phyloP scores from a whole-genome alignment of 2,797 vertebrate genomes.

The Poeciliopsis gracilis region DNA sequence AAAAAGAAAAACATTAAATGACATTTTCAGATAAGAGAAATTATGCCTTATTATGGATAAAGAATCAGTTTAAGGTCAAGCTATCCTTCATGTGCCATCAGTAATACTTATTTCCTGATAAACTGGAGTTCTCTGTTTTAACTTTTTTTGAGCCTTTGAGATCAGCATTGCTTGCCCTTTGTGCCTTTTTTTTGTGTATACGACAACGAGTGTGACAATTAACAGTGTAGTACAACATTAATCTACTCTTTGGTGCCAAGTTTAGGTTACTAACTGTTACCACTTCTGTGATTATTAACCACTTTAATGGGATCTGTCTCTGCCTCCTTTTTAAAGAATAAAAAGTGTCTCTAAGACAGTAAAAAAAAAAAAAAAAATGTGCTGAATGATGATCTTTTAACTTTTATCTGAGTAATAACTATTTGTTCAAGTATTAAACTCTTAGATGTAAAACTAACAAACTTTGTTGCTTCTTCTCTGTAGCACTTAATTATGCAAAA shows the following conservation, averaged over 20 bases:
- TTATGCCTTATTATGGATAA: constrained; percentile 78
- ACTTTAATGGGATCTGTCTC: constrained; percentile 79
- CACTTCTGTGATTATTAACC: constrained; percentile 82
- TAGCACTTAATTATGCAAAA: constrained; percentile 81
- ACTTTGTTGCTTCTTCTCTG: constrained; percentile 86
- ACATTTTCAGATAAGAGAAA: constrained; percentile 79
- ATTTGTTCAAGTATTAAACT: constrained; percentile 84
- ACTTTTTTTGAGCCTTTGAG: constrained; percentile 62
- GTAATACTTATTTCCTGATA: constrained; percentile 56
- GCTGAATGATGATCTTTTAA: constrained; percentile 73
- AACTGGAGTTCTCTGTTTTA: constrained; percentile 69
- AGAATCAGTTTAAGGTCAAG: constrained; percentile 51
- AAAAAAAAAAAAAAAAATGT: constrained; percentile 58
- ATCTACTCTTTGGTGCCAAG: constrained; percentile 77
- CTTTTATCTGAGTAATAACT: constrained; percentile 81
- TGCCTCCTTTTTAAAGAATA: constrained; percentile 70
- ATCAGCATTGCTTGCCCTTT: constrained; percentile 78
- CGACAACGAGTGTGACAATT: constrained; percentile 68
- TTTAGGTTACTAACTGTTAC: constrained; percentile 82
- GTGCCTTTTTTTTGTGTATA: constrained; percentile 77
- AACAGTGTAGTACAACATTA: constrained; percentile 80
- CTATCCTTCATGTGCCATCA: constrained; percentile 39
- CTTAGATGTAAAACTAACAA: constrained; percentile 84
- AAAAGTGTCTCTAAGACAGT: constrained; percentile 67
- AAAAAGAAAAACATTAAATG: constrained; percentile 84